phyloP scores from a whole-genome alignment of 2,113 vertebrate genomes.

The Pangasianodon gigas region DNA sequence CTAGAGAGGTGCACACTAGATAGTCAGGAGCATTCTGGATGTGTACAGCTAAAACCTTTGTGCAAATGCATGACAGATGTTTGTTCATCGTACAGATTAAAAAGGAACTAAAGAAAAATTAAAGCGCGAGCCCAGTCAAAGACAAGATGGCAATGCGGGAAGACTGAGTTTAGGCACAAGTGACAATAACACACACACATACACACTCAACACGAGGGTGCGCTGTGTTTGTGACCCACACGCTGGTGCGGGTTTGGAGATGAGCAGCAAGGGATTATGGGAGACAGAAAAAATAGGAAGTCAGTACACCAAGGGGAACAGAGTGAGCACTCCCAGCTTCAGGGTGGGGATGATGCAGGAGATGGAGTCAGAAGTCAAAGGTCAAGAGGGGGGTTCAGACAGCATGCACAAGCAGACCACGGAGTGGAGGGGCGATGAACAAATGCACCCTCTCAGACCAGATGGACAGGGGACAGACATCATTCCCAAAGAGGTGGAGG shows the following conservation, averaged over 20 bases:
- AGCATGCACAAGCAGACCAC: slow-evolving; percentile 77
- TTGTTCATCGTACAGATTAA: slow-evolving; percentile 2
- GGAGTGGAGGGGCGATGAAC: slow-evolving; percentile 67
- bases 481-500: slow-evolving; percentile 62
- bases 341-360: slow-evolving; percentile 40
- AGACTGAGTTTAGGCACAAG: slow-evolving; percentile 31
- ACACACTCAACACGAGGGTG: slow-evolving; percentile 43
- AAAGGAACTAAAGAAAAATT: neutral
- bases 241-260: slow-evolving; percentile 64
- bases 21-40: slow-evolving; percentile 12
- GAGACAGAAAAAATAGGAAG: slow-evolving; percentile 67
- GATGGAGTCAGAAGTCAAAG: slow-evolving; percentile 47
- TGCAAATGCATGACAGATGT: neutral
- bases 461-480: slow-evolving; percentile 74
- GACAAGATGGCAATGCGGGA: slow-evolving; percentile 40
- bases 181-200: slow-evolving; percentile 37
- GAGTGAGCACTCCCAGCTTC: slow-evolving; percentile 66
- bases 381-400: slow-evolving; percentile 63
- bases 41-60: neutral
- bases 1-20: slow-evolving; percentile 48
- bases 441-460: slow-evolving; percentile 71
- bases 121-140: neutral
- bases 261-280: slow-evolving; percentile 70
- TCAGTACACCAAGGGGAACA: slow-evolving; percentile 65
- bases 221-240: slow-evolving; percentile 42